Evolutionary conservation across 1,140 invertebrate species (phyloP), one percentile per base, ranked within the genome.

Genomic region (Oncopodura yosiiana): DNA sequence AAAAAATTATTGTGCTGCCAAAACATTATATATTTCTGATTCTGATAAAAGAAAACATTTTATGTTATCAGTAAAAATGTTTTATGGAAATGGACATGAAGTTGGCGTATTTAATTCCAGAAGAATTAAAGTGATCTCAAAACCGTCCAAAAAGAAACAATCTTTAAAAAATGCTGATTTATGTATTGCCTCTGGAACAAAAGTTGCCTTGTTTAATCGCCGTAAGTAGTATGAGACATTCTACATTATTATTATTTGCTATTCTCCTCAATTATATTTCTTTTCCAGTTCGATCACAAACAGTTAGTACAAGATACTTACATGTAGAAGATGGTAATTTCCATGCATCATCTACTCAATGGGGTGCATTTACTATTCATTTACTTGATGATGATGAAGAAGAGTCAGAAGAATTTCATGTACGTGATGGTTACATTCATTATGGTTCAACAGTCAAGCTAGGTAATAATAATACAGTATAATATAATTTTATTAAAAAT

Each of bases 101-200:
- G 74, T 83, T 56, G 81, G 81, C 9, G 70, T 78, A 16, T 83
- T 83, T 65, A 70, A 78, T 62, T 78, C 77, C 46, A 79, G 81
- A 63, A 65, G 80, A 55, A 84, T 83, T 59, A 83, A 83, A 74
- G 81, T 83, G 12, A 83, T 83, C 51, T 81, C 79, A 12, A 83
- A 83, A 67, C 81, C 81, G 39, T 81, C 79, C 45, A 83, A 83
- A 69, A 83, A 83, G 71, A 83, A 83, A 66, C 81, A 83, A 69
- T 80, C 78, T 26, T 71, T 83, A 34, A 83, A 83, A 66, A 83
- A 81, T 70, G 77, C 80, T 19, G 81, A 83, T 67, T 73, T 83
- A 51, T 83, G 81, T 64, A 82, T 83, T 62, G 79, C 79, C 18
- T 79, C 77, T 56, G 81, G 81, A 26, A 81, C 79, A 11, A 81